Percentiles rank a stretch among this genome's conserved stretches.
These are phyloP conservation scores for Drosophila colorata DNA, from an alignment of 2,888 invertebrate genomes.

Conservation along the genomic window DNA sequence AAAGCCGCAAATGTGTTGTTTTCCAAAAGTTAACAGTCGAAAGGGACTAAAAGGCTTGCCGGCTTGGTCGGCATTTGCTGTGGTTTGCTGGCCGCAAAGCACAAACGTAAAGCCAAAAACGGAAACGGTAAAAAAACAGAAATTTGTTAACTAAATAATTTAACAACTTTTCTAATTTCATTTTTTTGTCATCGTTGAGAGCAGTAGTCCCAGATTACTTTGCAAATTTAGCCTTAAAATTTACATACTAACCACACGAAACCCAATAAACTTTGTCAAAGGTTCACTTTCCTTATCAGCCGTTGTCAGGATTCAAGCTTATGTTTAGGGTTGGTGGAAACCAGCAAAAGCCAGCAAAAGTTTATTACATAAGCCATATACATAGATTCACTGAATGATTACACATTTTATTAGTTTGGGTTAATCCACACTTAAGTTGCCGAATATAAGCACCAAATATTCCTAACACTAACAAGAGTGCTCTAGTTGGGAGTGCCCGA, in stretches of 20 bases:
- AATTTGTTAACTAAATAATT: constrained; percentile 72
- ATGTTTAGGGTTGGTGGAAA: constrained; percentile 13
- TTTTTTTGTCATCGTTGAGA: constrained; percentile 54
- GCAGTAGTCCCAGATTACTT: constrained; percentile 14
- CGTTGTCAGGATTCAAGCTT: constrained; percentile 7
- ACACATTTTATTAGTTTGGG: constrained; percentile 75
- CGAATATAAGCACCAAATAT: too few relatives aligned
- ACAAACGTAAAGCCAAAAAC: constrained; percentile 4
- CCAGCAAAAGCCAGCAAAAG: constrained; percentile 48
- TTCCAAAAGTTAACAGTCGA: constrained; percentile 47
- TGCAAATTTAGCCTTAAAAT: constrained; percentile 38
- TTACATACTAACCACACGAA: constrained; percentile 60
- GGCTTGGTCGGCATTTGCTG: constrained; percentile 19
- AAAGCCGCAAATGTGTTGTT: constrained; percentile 43
- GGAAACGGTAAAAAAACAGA: constrained; percentile 11
- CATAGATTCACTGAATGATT: constrained; percentile 61
- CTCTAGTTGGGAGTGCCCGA: too few relatives aligned
- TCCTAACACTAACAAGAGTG: too few relatives aligned
- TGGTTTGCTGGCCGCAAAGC: constrained; percentile 35
- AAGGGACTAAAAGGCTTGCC: constrained; percentile 62
- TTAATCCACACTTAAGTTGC: constrained; percentile 15
- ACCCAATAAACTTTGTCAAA: constrained; percentile 69
- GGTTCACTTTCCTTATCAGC: constrained; percentile 61
- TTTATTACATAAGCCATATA: constrained; percentile 65
- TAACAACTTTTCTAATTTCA: constrained; percentile 74